Conservation (phyloP, 2,113 vertebrate genomes). For the Empidonax alnorum region DNA sequence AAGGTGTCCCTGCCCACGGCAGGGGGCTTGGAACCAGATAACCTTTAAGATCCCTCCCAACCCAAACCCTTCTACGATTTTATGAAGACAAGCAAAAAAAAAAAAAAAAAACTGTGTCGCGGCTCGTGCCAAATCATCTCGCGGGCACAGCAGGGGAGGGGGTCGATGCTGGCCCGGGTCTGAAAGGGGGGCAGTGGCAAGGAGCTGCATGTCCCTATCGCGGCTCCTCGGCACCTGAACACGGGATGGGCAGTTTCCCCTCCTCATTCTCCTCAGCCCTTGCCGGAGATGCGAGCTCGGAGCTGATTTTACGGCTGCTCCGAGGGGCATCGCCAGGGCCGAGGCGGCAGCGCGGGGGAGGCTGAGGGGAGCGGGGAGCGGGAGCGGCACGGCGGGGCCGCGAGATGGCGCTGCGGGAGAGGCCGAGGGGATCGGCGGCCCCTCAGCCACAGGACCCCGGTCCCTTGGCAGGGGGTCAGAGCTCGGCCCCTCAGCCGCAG, state of each 20-base stretch:
- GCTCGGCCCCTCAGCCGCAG: too few relatives aligned
- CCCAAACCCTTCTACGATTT: not conserved
- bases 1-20: not conserved
- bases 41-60: not conserved
- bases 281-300: not conserved
- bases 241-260: rapidly evolving
- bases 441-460: not conserved
- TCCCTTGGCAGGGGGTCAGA: too few relatives aligned
- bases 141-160: not conserved
- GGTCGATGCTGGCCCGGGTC: rapidly evolving
- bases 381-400: not conserved
- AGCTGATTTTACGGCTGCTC: not conserved
- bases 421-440: not conserved
- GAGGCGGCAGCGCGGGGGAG: not conserved
- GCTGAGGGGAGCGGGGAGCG: not conserved
- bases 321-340: not conserved
- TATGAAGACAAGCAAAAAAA: not conserved
- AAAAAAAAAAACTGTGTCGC: too few relatives aligned
- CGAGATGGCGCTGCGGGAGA: conserved; percentile 34
- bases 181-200: not conserved
- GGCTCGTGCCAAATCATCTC: not conserved
- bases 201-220: rapidly evolving
- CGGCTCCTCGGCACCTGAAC: not conserved
- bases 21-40: not conserved
- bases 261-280: not conserved